phyloP scores from a whole-genome alignment of 2,888 invertebrate species.

The Lepetodrilus schrolli region DNA sequence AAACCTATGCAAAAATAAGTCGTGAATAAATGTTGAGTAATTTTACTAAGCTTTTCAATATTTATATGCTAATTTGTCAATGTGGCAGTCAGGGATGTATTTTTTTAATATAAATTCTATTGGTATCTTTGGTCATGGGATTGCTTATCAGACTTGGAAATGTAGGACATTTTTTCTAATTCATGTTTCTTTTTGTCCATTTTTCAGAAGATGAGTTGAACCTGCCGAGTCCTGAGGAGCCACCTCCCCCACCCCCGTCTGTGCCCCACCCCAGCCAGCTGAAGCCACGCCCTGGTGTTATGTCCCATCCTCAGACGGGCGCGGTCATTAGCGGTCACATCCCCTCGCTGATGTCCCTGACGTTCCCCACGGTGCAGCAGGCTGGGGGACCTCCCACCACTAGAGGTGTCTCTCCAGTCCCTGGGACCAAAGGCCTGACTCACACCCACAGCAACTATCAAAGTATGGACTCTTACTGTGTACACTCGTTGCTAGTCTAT shows the following conservation, averaged over 20 bases:
- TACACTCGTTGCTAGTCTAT: too few relatives aligned
- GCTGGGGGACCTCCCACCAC: not conserved
- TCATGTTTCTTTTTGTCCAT: too few relatives aligned
- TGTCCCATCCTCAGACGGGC: conserved; percentile 25
- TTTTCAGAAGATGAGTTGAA: conserved; percentile 1
- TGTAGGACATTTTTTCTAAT: too few relatives aligned
- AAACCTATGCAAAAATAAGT: too few relatives aligned
- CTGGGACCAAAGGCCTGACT: conserved; percentile 10
- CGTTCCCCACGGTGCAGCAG: conserved; percentile 36
- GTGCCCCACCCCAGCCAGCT: conserved; percentile 29
- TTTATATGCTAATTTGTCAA: too few relatives aligned
- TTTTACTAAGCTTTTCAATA: too few relatives aligned
- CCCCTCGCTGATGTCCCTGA: conserved; percentile 48
- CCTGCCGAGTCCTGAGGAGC: conserved; percentile 33
- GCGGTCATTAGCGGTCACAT: conserved; percentile 36
- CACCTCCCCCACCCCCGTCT: conserved; percentile 37
- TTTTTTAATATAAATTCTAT: too few relatives aligned
- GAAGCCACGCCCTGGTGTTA: not conserved
- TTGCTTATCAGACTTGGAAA: too few relatives aligned
- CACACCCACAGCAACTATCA: conserved; percentile 5
- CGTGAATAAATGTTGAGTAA: too few relatives aligned
- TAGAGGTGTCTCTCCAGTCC: conserved; percentile 8
- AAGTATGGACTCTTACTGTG: too few relatives aligned
- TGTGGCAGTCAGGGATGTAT: too few relatives aligned
- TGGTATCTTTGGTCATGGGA: too few relatives aligned